These are phyloP conservation scores for Zosterops japonicus DNA, from an alignment of 2,113 vertebrate genomes.

Conservation along the genomic window DNA sequence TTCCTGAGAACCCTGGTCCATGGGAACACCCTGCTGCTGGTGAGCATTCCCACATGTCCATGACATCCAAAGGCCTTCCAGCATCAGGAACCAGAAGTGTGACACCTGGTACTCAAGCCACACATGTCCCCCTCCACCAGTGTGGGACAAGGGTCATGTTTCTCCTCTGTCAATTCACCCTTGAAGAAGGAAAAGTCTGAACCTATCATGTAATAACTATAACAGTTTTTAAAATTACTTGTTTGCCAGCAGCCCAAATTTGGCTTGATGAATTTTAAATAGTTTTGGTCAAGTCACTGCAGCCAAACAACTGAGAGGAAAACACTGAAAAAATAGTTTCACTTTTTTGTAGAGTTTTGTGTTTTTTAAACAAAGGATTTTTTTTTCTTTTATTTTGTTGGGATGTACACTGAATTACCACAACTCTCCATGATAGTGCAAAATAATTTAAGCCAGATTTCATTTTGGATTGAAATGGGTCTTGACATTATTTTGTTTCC, in stretches of 20 bases:
- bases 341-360: not conserved
- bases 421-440: not conserved
- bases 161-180: not conserved
- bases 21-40: not conserved
- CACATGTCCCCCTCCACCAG: not conserved
- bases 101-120: not conserved
- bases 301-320: not conserved
- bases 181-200: not conserved
- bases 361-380: not conserved
- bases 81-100: not conserved
- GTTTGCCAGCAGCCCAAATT: not conserved
- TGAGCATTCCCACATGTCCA: not conserved
- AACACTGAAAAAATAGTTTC: not conserved
- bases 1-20: not conserved
- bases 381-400: not conserved
- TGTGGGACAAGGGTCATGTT: accelerated
- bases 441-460: not conserved
- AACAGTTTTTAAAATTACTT: not conserved
- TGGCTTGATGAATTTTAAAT: not conserved
- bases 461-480: not conserved
- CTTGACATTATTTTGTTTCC: not conserved
- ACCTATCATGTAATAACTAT: not conserved
- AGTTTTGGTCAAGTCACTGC: not conserved
- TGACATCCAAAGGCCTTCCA: not conserved
- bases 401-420: not conserved